Conservation (phyloP, 2,797 vertebrate species). For the Chrysocyon brachyurus region DNA sequence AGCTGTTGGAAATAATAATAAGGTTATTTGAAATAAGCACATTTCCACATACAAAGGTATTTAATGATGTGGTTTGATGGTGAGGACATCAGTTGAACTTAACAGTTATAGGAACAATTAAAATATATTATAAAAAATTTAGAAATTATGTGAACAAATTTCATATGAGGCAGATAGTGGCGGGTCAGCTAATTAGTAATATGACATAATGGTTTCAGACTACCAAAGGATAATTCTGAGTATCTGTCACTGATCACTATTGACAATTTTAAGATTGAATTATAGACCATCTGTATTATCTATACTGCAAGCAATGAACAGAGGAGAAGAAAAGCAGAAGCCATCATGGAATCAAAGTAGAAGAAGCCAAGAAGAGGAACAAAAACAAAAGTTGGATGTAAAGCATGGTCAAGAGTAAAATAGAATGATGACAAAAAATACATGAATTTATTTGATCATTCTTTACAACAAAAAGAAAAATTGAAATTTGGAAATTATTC, state of each 20-base stretch:
- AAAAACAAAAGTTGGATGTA: not conserved
- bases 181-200: conserved; percentile 1
- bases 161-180: not conserved
- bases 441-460: not conserved
- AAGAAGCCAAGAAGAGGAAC: not conserved
- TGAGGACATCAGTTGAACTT: not conserved
- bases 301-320: not conserved
- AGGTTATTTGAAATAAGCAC: not conserved
- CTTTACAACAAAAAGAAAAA: not conserved
- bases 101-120: conserved; percentile 9
- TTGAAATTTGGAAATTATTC: not conserved
- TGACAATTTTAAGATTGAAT: not conserved
- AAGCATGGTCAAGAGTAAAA: not conserved
- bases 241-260: not conserved
- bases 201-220: not conserved
- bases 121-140: conserved; percentile 21
- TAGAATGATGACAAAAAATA: not conserved
- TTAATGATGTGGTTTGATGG: not conserved
- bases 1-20: conserved; percentile 17
- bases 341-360: not conserved
- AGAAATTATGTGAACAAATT: conserved; percentile 24
- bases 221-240: conserved; percentile 30
- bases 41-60: not conserved
- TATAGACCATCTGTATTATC: not conserved
- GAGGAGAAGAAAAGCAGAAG: not conserved